These are phyloP conservation scores for Berghia stephanieae DNA, from an alignment of 1,140 invertebrate genomes.

Conservation along the genomic window DNA sequence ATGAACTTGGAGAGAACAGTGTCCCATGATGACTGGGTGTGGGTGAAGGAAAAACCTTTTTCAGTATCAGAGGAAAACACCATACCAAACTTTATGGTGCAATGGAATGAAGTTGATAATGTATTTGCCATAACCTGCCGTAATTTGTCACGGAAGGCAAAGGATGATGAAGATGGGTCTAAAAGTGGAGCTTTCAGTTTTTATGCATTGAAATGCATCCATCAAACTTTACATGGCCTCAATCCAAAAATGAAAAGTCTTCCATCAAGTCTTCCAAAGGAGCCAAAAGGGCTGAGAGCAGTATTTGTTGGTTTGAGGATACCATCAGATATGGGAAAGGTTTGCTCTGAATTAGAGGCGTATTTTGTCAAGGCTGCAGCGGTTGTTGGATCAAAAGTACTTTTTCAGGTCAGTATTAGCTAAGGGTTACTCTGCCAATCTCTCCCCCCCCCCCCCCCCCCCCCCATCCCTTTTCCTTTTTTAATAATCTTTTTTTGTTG, in stretches of 20 bases:
- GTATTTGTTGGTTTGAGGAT: constrained; percentile 29
- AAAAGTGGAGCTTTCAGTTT: constrained; percentile 22
- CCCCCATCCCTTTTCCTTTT: too few species aligned
- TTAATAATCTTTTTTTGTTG: too few species aligned
- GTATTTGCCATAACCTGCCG: constrained; percentile 29
- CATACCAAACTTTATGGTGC: constrained; percentile 13
- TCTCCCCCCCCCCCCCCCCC: too few species aligned
- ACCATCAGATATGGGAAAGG: background rate
- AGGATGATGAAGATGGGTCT: constrained; percentile 16
- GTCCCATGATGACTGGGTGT: constrained; percentile 31
- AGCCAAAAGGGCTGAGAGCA: constrained; percentile 27
- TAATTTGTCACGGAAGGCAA: background rate
- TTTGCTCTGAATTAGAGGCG: constrained; percentile 16
- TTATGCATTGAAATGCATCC: constrained; percentile 12
- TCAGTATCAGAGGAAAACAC: background rate
- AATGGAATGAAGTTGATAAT: constrained; percentile 27
- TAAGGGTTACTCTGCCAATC: too few species aligned
- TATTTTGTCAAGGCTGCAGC: constrained; percentile 18
- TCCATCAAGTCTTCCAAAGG: constrained; percentile 12
- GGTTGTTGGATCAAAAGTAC: constrained; percentile 3
- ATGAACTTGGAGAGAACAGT: constrained; percentile 22
- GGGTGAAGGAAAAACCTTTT: constrained; percentile 31
- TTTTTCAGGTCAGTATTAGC: constrained; percentile 13
- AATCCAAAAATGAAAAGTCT: constrained; percentile 6
- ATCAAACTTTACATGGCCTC: constrained; percentile 16